Conservation (phyloP, 2,888 invertebrate species). For the Odontocolon sp. region DNA sequence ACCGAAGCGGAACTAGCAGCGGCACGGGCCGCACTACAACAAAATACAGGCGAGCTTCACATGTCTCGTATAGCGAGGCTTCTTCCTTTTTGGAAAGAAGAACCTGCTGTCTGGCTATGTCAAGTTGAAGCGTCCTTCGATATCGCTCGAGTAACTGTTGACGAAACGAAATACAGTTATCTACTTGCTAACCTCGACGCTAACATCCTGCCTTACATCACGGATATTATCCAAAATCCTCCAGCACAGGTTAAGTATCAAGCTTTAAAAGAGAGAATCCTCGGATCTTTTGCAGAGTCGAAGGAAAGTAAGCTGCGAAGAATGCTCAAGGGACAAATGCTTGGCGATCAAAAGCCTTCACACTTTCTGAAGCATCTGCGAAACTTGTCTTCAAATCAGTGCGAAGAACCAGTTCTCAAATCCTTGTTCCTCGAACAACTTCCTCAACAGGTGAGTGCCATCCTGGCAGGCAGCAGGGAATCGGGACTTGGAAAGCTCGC, state of each 20-base stretch:
- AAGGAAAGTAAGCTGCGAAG: conserved; percentile 29
- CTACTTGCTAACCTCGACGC: conserved; percentile 3
- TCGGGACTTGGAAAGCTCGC: conserved; percentile 1
- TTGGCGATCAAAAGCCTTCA: conserved; percentile 40
- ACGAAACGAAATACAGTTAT: conserved; percentile 13
- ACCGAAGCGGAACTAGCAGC: no score
- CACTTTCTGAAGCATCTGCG: conserved; percentile 42
- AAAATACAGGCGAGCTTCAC: neutral
- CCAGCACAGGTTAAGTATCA: conserved; percentile 12
- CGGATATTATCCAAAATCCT: conserved; percentile 35
- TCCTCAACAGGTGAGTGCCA: conserved; percentile 18
- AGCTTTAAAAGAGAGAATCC: conserved; percentile 23
- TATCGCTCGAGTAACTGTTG: neutral
- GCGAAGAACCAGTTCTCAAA: conserved; percentile 19
- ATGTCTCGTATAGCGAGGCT: conserved; percentile 12
- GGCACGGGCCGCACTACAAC: no score
- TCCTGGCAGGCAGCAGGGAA: conserved; percentile 16
- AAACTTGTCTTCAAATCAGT: conserved; percentile 7
- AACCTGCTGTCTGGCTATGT: conserved; percentile 8
- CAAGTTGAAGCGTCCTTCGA: conserved; percentile 18
- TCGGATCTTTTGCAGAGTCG: conserved; percentile 21
- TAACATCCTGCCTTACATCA: neutral
- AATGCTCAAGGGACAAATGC: conserved; percentile 24
- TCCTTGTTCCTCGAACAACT: conserved; percentile 36
- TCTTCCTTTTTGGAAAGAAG: conserved; percentile 8